Evolutionary conservation across 64 coral and sea anemone genomes (phyloP).

Genomic region (Actinia tenebrosa): DNA sequence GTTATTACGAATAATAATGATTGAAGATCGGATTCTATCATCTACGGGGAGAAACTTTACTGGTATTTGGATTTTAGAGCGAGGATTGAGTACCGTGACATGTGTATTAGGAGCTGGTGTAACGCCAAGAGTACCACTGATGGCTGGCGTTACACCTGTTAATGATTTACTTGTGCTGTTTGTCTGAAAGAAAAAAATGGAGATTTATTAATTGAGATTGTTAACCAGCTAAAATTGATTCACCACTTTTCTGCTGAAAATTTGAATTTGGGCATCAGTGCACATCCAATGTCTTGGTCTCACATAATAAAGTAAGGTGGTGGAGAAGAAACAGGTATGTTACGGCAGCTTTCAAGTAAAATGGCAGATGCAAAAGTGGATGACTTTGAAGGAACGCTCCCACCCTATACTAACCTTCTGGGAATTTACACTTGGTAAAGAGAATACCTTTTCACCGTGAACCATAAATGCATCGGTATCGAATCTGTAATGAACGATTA

Average conservation of each 20-base stretch:
- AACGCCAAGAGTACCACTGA: slow-evolving; percentile 18
- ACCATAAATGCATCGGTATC: slow-evolving; percentile 70
- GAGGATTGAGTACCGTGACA: slow-evolving; percentile 69
- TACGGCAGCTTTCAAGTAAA: no score
- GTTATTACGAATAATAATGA: slow-evolving; percentile 92
- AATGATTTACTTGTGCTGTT: slow-evolving; percentile 2
- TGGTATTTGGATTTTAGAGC: slow-evolving; percentile 61
- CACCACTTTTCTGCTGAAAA: no score
- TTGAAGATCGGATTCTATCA: slow-evolving; percentile 70
- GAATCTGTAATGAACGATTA: slow-evolving; percentile 17
- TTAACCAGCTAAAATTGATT: not conserved
- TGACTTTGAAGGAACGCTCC: no score
- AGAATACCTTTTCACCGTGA: slow-evolving; percentile 57
- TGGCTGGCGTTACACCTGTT: not conserved
- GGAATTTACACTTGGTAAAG: slow-evolving; percentile 34
- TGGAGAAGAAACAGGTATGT: no score
- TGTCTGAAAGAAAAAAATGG: not conserved
- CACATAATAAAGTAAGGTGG: no score
- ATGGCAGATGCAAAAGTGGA: no score
- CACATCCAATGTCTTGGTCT: no score
- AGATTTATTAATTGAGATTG: not conserved
- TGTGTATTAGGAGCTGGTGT: slow-evolving; percentile 40
- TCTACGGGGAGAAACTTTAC: slow-evolving; percentile 84
- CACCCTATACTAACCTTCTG: slow-evolving; percentile 19
- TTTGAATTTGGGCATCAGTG: no score